phyloP scores from a whole-genome alignment of 2,888 invertebrate genomes.

The Athrips mouffetella region DNA sequence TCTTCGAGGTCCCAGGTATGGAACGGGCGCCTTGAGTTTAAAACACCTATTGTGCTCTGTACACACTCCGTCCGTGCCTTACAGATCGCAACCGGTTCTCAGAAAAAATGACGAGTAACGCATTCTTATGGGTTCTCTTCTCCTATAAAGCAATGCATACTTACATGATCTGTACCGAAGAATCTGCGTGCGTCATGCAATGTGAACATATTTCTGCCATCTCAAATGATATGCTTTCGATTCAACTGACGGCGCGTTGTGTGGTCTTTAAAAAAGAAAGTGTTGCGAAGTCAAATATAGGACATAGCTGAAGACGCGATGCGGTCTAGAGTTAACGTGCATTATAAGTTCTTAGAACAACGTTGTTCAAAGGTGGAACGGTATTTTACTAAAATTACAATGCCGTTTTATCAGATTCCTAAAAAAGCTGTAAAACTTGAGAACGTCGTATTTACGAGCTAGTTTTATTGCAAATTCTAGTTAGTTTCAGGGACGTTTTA shows the following conservation, averaged over 20 bases:
- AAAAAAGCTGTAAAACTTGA: conserved; percentile 28
- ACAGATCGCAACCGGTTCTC: conserved; percentile 59
- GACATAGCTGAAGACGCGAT: conserved; percentile 1
- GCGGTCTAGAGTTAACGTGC: conserved; percentile 1
- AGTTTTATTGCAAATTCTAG: not conserved
- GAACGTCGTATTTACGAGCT: not conserved
- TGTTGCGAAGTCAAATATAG: not conserved
- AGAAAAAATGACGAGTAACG: conserved; percentile 60
- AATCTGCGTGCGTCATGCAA: conserved; percentile 18
- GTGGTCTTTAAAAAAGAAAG: conserved; percentile 12
- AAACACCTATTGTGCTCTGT: conserved; percentile 49
- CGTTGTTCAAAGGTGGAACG: not conserved
- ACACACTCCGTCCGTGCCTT: conserved; percentile 30
- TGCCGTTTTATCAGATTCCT: conserved; percentile 31
- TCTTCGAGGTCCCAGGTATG: conserved; percentile 45
- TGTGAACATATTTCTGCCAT: conserved; percentile 5
- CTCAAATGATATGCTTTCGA: conserved; percentile 9
- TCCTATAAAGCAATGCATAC: conserved; percentile 18
- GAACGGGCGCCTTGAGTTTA: conserved; percentile 43
- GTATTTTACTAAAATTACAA: conserved; percentile 30
- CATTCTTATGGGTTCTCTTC: conserved; percentile 46
- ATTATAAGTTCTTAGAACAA: not conserved
- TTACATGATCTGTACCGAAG: conserved; percentile 12
- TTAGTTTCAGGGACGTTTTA: not conserved
- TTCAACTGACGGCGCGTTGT: not conserved